Evolutionary conservation across 1,140 invertebrate species (phyloP).

Genomic region (Tetramorium parvispinum): DNA sequence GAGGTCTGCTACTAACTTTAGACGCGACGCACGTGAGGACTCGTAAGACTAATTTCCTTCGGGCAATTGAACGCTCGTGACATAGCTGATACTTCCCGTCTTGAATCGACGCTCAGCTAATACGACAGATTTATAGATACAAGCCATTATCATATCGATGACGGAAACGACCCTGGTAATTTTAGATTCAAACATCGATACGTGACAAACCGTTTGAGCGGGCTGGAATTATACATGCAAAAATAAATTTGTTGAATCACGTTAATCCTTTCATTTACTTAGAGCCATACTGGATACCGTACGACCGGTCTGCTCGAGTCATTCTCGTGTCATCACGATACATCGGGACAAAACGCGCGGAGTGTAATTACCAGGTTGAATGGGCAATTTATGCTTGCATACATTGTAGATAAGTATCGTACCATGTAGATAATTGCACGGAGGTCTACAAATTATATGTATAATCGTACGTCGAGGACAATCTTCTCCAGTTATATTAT

Average conservation of each 20-base stretch:
- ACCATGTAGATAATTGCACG: conserved; percentile 43
- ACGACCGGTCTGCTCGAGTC: conserved; percentile 29
- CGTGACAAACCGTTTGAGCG: neutral
- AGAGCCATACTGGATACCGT: neutral
- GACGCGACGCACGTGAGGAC: neutral
- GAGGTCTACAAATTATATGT: conserved; percentile 43
- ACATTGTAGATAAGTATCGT: conserved; percentile 54
- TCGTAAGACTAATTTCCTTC: neutral
- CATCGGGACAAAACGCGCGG: conserved; percentile 35
- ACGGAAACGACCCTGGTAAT: neutral
- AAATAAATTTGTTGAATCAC: conserved; percentile 24
- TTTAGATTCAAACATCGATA: conserved; percentile 5
- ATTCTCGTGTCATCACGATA: conserved; percentile 48
- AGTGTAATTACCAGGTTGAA: conserved; percentile 45
- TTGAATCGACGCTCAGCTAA: neutral
- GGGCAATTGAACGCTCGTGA: conserved; percentile 15
- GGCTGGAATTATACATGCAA: conserved; percentile 18
- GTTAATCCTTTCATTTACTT: conserved; percentile 28
- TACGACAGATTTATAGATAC: neutral
- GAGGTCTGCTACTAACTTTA: conserved; percentile 20
- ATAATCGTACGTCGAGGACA: conserved; percentile 40
- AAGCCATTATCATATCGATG: neutral
- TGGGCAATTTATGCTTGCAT: conserved; percentile 49
- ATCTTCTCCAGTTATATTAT: conserved; percentile 29
- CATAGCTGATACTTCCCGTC: neutral